These are phyloP conservation scores for Blastomussa wellsi DNA, from an alignment of 92 coral and sea anemone species.

Conservation along the genomic window DNA sequence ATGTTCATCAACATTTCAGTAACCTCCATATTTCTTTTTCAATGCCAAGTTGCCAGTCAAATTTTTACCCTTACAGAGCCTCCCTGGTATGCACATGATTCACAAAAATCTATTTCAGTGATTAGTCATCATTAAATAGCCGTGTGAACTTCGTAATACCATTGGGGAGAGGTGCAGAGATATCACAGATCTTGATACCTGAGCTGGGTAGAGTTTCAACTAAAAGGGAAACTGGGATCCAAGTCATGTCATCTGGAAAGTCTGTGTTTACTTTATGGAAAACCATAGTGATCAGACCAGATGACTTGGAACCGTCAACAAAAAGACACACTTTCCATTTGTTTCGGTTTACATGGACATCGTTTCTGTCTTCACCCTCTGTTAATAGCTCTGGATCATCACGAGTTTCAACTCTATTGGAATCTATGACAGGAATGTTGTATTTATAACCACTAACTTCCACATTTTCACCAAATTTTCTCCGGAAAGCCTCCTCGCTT, in stretches of 20 bases:
- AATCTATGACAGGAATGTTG: slow-evolving; percentile 18
- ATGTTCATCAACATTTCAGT: too few species aligned
- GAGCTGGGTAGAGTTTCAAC: slow-evolving; percentile 78
- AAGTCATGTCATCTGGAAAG: background rate
- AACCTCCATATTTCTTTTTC: too few species aligned
- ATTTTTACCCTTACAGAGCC: too few species aligned
- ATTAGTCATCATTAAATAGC: slow-evolving; percentile 56
- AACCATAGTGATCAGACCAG: slow-evolving; percentile 78
- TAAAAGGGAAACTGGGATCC: slow-evolving; percentile 86
- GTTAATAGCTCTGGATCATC: slow-evolving; percentile 4
- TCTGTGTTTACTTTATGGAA: slow-evolving; percentile 71
- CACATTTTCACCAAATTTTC: slow-evolving; percentile 83
- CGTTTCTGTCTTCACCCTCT: slow-evolving; percentile 8
- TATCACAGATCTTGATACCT: slow-evolving; percentile 76
- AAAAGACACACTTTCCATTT: slow-evolving; percentile 77
- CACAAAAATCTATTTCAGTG: background rate
- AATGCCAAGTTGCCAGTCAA: too few species aligned
- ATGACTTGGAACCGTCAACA: slow-evolving; percentile 81
- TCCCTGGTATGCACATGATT: background rate
- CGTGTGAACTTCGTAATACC: slow-evolving; percentile 84
- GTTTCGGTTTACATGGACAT: background rate
- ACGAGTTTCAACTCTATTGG: background rate
- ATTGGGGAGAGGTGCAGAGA: slow-evolving; percentile 88
- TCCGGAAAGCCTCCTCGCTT: slow-evolving; percentile 69
- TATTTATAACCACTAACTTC: slow-evolving; percentile 71